Evolutionary conservation across 2,113 vertebrate species (phyloP).

Genomic region (Silurus meridionalis): DNA sequence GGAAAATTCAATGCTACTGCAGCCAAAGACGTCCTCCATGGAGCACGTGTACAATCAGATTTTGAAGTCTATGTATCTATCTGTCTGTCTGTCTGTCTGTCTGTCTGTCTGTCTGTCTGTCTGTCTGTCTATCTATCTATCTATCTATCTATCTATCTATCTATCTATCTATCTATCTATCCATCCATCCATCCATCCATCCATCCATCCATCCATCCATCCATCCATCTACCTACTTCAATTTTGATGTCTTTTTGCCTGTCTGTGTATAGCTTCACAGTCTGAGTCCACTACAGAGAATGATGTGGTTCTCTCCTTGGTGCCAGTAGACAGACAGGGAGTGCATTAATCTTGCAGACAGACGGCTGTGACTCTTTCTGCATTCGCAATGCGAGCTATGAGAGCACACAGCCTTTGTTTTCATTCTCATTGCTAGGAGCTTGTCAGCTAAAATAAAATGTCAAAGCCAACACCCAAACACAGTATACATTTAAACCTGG

Average conservation of each 20-base stretch:
- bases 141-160: background rate
- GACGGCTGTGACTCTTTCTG: constrained; percentile 11
- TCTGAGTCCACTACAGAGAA: background rate
- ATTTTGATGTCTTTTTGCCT: background rate
- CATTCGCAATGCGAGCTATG: background rate
- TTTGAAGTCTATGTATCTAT: background rate
- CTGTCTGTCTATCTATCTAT: background rate
- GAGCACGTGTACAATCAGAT: no score
- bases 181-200: background rate
- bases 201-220: background rate
- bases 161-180: background rate
- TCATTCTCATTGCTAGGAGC: background rate
- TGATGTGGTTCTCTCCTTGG: background rate
- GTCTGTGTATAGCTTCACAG: background rate
- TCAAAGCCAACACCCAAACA: background rate
- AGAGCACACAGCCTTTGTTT: background rate
- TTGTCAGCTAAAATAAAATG: background rate
- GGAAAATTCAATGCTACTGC: no score
- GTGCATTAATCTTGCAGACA: constrained; percentile 29
- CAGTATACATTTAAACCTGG: background rate
- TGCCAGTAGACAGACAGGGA: background rate
- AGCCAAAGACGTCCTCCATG: no score
- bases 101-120: no score
- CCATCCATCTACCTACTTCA: background rate
- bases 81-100: background rate